A percentile compares a stretch with the other conserved stretches of the same genome.
Evolutionary conservation across 2,888 invertebrate genomes (phyloP).

Genomic region (Eulithis prunata): DNA sequence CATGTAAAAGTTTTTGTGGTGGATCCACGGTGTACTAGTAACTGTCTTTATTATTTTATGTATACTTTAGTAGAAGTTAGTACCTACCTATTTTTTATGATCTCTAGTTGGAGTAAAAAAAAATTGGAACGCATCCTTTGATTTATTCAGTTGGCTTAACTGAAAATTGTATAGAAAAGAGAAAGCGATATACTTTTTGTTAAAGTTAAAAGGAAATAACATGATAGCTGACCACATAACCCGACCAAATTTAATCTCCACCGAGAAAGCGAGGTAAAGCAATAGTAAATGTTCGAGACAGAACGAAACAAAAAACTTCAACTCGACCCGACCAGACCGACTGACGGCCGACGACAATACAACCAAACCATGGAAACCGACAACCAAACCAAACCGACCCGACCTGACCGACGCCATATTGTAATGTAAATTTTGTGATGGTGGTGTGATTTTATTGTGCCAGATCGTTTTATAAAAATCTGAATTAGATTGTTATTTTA

Average conservation of each 20-base stretch:
- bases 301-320: neutral
- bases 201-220: slow-evolving; percentile 39
- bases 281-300: neutral
- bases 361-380: no score
- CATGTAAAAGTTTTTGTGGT: no score
- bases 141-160: slow-evolving; percentile 12
- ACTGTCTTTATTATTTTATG: no score
- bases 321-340: neutral
- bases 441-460: slow-evolving; percentile 62
- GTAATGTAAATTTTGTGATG: slow-evolving; percentile 77
- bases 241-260: slow-evolving; percentile 41
- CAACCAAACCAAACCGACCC: neutral
- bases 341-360: no score
- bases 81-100: no score
- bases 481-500: slow-evolving; percentile 51
- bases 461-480: slow-evolving; percentile 46
- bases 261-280: neutral
- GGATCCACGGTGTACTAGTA: no score
- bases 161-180: slow-evolving; percentile 43
- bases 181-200: slow-evolving; percentile 10
- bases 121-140: slow-evolving; percentile 41
- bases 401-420: slow-evolving; percentile 68
- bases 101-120: slow-evolving; percentile 7
- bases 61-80: no score
- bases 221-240: slow-evolving; percentile 44